Conservation (phyloP, 2,113 vertebrate genomes). For the Dolichallabes microphthalmus region DNA sequence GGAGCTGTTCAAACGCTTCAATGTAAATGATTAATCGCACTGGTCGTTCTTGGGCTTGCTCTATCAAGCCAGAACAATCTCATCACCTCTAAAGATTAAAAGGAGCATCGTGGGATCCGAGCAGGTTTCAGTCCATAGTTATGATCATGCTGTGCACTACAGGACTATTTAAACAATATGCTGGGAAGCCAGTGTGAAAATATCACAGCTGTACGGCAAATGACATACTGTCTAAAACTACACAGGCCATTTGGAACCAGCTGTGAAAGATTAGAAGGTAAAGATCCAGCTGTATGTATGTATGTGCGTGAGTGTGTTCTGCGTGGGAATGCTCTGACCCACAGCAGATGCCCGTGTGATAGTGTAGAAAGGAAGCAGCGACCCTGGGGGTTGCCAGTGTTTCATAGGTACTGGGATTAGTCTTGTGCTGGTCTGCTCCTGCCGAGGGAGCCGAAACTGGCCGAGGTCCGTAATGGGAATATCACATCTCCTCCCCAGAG, state of each 20-base stretch:
- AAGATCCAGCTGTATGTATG: conserved; percentile 21
- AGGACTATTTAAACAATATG: conserved; percentile 13
- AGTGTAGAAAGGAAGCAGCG: background rate
- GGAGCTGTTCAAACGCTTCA: too few relatives aligned
- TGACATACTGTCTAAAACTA: background rate
- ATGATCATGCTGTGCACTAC: conserved; percentile 1
- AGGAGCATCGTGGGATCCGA: background rate
- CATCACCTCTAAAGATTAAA: background rate
- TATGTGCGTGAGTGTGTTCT: background rate
- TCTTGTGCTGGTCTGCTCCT: conserved; percentile 41
- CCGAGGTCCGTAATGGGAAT: conserved; percentile 4
- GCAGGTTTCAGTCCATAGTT: background rate
- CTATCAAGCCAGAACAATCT: background rate
- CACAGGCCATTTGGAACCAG: conserved; percentile 14
- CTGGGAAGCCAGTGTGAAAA: conserved; percentile 16
- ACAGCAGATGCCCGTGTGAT: conserved; percentile 6
- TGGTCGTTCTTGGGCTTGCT: background rate
- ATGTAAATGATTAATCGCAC: background rate
- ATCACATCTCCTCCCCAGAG: conserved; percentile 16
- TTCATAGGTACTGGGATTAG: conserved; percentile 55
- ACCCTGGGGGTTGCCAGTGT: conserved; percentile 42
- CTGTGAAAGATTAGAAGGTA: conserved; percentile 21
- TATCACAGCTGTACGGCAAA: conserved; percentile 14
- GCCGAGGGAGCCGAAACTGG: conserved; percentile 30
- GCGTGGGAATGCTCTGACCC: conserved; percentile 23